Evolutionary conservation across 2,888 invertebrate genomes (phyloP), one percentile per base, ranked within the genome.

Genomic region (Blomia tropicalis): DNA sequence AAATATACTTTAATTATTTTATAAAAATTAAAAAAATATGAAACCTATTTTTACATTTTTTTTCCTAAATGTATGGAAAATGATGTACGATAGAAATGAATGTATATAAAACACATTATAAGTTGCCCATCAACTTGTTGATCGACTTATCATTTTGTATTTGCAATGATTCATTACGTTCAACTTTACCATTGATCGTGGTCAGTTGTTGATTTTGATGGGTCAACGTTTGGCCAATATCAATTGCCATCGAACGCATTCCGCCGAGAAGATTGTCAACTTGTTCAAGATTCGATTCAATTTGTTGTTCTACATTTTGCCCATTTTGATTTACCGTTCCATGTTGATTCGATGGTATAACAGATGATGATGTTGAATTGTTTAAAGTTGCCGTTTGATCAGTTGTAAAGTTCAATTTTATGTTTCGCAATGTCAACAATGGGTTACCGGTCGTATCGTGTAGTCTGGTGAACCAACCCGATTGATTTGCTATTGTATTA

Each of bases 281-380:
- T 74, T 95, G 91, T 7, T 87, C 87, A 81, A 98, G 84, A 77
- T 98, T 98, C 66, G 95, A 90, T 74, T 98, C 96, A 96, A 98
- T 98, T 77, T 98, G 98, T 69, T 85, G 87, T 75, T 98, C 98
- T 25, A 14, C 51, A 11, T 47, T 27, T 7, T 27, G 5, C 7
- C n/a, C 7, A 19, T 47, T 14, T 14, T 22, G 51, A 47, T 47
- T 47, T 11, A 7, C 22, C 7, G 7, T 27, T 7, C 7, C 17
- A 36, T 7, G 36, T 17, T 36, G 36, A 36, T 36, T 36, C 36
- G 36, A 36, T 36, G 36, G 36, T 11, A 11, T 36, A 7, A 36
- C 17, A 17, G 17, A 36, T 17, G 36, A 36, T 36, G 36, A 36
- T 17, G 17, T 17, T 11, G 7, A 17, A 11, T 47, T 7, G 14